These are phyloP conservation scores for Panthera leo DNA, from an alignment of 2,113 vertebrate genomes.

Conservation along the genomic window DNA sequence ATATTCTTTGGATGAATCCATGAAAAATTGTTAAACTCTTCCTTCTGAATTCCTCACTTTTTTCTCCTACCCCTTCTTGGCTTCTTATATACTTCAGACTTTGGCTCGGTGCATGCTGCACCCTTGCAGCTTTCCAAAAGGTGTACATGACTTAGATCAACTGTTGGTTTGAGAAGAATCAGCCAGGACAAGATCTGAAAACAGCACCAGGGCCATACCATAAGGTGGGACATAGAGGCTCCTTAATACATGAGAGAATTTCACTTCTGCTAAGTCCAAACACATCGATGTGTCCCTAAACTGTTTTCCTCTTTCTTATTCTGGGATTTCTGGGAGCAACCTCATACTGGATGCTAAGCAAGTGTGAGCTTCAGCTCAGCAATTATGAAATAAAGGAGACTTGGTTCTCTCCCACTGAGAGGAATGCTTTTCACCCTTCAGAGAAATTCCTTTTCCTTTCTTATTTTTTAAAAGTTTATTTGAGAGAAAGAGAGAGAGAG, in stretches of 20 bases:
- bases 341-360: neutral
- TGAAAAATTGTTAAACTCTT: neutral
- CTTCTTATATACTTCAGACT: neutral
- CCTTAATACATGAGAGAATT: neutral
- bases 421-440: constrained; percentile 3
- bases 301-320: neutral
- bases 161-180: neutral
- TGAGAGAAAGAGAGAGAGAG: too few relatives aligned
- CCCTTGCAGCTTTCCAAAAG: neutral
- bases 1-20: neutral
- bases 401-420: neutral
- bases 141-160: neutral
- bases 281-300: neutral
- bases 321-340: neutral
- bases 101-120: neutral
- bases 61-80: neutral
- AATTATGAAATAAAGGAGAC: neutral
- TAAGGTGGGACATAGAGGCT: neutral
- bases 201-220: neutral
- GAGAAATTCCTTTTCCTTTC: neutral
- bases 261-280: neutral
- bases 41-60: neutral
- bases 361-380: neutral
- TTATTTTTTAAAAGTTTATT: too few relatives aligned
- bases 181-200: neutral